phyloP scores from a whole-genome alignment of 2,797 vertebrate species.

The Otus scops region DNA sequence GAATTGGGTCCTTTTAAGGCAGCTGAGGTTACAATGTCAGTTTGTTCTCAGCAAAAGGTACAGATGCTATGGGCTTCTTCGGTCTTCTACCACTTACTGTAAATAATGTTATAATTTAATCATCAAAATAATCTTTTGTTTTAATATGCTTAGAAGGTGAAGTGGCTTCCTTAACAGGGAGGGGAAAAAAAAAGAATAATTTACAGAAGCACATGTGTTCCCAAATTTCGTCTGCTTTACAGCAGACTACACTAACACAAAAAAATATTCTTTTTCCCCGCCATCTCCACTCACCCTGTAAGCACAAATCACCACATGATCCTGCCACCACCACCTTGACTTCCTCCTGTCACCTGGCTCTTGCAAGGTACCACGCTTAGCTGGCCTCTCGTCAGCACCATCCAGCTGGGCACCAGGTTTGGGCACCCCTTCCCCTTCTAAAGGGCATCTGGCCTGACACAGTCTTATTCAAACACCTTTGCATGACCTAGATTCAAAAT shows the following conservation, averaged over 20 bases:
- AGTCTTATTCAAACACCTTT: not conserved
- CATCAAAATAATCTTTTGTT: not conserved
- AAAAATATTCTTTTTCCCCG: not conserved
- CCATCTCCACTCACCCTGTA: not conserved
- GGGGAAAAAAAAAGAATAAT: fast-evolving
- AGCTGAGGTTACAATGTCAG: not conserved
- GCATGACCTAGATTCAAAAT: not conserved
- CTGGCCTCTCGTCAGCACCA: not conserved
- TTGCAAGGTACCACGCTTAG: not conserved
- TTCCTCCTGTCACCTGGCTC: not conserved
- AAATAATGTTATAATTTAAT: not conserved
- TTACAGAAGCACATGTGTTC: not conserved
- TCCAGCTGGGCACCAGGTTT: not conserved
- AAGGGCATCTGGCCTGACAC: not conserved
- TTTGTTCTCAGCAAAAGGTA: not conserved
- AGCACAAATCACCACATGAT: not conserved
- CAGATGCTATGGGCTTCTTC: not conserved
- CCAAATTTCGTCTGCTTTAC: not conserved
- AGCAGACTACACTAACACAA: not conserved
- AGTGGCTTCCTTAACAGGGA: not conserved
- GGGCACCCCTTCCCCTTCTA: not conserved
- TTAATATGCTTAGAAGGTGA: not conserved
- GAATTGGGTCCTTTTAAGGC: not conserved
- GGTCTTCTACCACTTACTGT: not conserved
- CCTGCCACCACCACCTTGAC: not conserved